Base-by-base conservation (phyloP, 2,888 invertebrate genomes). In the Caenorhabditis zanzibari region DNA sequence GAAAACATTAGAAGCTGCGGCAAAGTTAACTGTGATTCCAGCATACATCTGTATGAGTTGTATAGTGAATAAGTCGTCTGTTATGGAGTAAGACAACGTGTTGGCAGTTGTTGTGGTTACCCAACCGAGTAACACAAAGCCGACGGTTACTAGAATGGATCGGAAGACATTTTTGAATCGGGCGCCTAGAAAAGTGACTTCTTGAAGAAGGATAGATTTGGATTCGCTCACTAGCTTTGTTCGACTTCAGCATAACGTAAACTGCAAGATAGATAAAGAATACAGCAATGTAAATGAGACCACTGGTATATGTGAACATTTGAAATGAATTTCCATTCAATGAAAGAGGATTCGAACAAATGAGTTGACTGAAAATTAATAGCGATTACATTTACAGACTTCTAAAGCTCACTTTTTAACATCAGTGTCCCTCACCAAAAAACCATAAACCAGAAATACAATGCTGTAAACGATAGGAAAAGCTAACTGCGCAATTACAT, bases 1-100 rank as follows among this genome's bases (percentile, higher is more conserved):
- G 24, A 86, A 86, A 28, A 84, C 74, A 56, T 86, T 86, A 9
- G 77, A 69, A 22, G 84, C 76, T 16, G 80, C 76, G 4, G 86
- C 74, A 12, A 72, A 58, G 49, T 86, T 86, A 22, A 86, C 86
- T 6, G 84, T 82, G 19, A 86, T 84, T 19, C 86, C 86, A 22
- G 86, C 86, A 49, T 86, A 86, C 82, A 82, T 82, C 56, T 84
- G 82, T 19, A 86, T 86, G 1, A 86, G 22, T 19, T 71, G 56
- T 26, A 69, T 56, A 1, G 66, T 71, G 16, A 74, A 19, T 5
- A 52, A 22, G 32, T 82, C 72, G 19, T 41, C 49, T 6, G 75
- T 69, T 4, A 86, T 52, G 6, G 52, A 24, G 22, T 79, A 79
- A 0, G 76, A 76, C 19, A 80, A n/a, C 0, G 77, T 82, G 58